Evolutionary conservation across 2,888 invertebrate species (phyloP).

Genomic region (Helleia helle): DNA sequence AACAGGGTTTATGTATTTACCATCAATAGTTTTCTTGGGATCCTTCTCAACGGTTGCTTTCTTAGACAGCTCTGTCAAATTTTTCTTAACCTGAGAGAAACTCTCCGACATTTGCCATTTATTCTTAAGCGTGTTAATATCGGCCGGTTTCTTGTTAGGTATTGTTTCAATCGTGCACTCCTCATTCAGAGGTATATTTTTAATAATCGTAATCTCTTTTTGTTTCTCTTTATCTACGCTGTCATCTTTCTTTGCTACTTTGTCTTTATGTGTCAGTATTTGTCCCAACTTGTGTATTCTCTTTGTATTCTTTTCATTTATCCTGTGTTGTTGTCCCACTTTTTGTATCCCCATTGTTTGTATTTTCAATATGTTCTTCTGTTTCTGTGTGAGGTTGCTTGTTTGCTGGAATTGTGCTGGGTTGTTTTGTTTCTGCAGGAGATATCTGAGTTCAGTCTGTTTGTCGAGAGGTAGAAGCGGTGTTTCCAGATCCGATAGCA

Average conservation of each 20-base stretch:
- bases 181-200: slow-evolving; percentile 69
- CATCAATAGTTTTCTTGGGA: slow-evolving; percentile 51
- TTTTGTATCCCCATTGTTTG: slow-evolving; percentile 51
- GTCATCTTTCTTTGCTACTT: slow-evolving; percentile 33
- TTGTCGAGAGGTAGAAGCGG: slow-evolving; percentile 51
- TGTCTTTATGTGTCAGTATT: slow-evolving; percentile 46
- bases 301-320: slow-evolving; percentile 56
- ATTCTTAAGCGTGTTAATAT: slow-evolving; percentile 64
- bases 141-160: slow-evolving; percentile 59
- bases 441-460: slow-evolving; percentile 61
- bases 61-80: slow-evolving; percentile 61
- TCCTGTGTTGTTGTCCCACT: slow-evolving; percentile 48
- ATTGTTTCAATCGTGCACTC: slow-evolving; percentile 75
- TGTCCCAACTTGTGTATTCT: slow-evolving; percentile 62
- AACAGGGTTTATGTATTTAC: slow-evolving; percentile 74
- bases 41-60: slow-evolving; percentile 50
- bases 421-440: slow-evolving; percentile 65
- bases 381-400: slow-evolving; percentile 50
- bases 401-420: slow-evolving; percentile 60
- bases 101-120: slow-evolving; percentile 70
- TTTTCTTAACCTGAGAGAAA: slow-evolving; percentile 65
- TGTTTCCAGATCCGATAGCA: slow-evolving; percentile 41
- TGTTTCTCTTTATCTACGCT: slow-evolving; percentile 37
- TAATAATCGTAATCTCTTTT: slow-evolving; percentile 37
- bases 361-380: slow-evolving; percentile 48